A percentile compares a stretch with the other conserved stretches of the same genome.
phyloP scores from a whole-genome alignment of 2,888 invertebrate species.

The Zootermopsis nevadensis region DNA sequence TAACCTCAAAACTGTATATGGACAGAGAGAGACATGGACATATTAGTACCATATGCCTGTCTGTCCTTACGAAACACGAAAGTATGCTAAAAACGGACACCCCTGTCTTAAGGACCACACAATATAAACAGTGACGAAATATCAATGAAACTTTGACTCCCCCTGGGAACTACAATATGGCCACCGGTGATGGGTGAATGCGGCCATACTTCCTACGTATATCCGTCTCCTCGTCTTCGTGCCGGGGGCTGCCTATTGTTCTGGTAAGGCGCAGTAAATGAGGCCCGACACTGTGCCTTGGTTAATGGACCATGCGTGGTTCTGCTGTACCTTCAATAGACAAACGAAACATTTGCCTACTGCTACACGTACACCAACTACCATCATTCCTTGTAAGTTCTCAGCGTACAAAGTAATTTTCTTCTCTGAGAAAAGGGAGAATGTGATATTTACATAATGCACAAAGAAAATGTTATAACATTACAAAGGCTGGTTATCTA shows the following conservation, averaged over 20 bases:
- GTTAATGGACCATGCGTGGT: slow-evolving; percentile 25
- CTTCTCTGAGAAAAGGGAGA: neutral
- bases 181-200: neutral
- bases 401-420: neutral
- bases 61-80: no score
- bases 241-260: slow-evolving; percentile 13
- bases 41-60: no score
- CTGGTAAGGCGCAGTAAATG: neutral
- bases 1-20: no score
- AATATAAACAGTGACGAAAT: slow-evolving; percentile 17
- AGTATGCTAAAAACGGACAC: no score
- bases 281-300: neutral
- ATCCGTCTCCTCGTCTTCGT: neutral
- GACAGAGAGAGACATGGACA: no score
- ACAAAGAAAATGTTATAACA: neutral
- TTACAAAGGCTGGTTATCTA: neutral
- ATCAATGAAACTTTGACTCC: slow-evolving; percentile 23
- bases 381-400: neutral
- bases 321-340: neutral
- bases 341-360: neutral
- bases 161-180: neutral
- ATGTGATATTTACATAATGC: slow-evolving; percentile 3
- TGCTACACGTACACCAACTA: neutral
- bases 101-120: neutral
- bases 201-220: neutral